Conservation (phyloP, 2,888 invertebrate species). For the Electrophaes corylata region DNA sequence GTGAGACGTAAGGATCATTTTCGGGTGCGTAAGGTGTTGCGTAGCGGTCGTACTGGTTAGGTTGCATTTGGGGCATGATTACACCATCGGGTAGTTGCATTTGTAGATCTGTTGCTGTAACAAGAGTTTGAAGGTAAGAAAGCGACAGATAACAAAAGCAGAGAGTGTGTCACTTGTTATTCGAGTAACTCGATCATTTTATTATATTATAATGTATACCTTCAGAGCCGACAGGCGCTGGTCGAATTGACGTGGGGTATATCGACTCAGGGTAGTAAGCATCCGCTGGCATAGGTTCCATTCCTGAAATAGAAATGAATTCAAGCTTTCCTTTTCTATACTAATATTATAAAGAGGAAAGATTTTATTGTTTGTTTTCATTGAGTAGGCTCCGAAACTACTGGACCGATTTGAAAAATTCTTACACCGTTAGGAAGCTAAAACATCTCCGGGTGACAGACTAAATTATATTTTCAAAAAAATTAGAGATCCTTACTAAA, state of each 20-base stretch:
- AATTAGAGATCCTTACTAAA: too few species aligned
- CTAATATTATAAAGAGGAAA: too few species aligned
- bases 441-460: too few species aligned
- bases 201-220: slow-evolving; percentile 62
- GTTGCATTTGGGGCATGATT: slow-evolving; percentile 56
- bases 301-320: slow-evolving; percentile 48
- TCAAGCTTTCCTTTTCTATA: too few species aligned
- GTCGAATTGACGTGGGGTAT: slow-evolving; percentile 86
- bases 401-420: too few species aligned
- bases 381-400: too few species aligned
- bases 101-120: slow-evolving; percentile 71
- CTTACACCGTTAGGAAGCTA: too few species aligned
- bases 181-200: too few species aligned
- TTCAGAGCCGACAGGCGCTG: slow-evolving; percentile 90
- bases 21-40: slow-evolving; percentile 57
- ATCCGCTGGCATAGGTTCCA: slow-evolving; percentile 62
- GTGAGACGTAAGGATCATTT: slow-evolving; percentile 52
- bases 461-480: too few species aligned
- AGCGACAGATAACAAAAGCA: slow-evolving; percentile 3
- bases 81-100: slow-evolving; percentile 73
- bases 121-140: slow-evolving; percentile 25
- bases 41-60: slow-evolving; percentile 63
- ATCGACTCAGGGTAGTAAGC: slow-evolving; percentile 74
- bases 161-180: neutral
- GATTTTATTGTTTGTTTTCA: too few species aligned